Evolutionary conservation across 2,888 invertebrate species (phyloP), one percentile per base, ranked within the genome.

Genomic region (Eretmocerus hayati): DNA sequence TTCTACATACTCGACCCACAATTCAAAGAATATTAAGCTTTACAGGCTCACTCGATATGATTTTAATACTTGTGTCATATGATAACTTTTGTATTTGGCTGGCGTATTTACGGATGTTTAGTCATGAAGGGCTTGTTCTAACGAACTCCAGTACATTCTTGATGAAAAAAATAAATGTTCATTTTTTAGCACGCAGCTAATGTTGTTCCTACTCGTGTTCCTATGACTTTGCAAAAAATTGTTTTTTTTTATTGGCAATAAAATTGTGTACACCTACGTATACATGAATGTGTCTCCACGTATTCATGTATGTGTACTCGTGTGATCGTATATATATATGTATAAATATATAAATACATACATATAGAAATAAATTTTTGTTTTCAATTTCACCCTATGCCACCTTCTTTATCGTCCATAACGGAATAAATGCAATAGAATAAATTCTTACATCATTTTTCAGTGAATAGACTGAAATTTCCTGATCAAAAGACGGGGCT

Each of bases 131-230:
- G n/a, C n/a, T n/a, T 37, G 8, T 30, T 37, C 20, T 18, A 37
- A 37, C 20, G 13, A 37, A 20, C 37, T 8, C 20, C 20, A 19
- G 4, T 31, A 38, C 36, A 39, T 48, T 44, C 40, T 46, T 50
- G 9, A 31, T 36, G 33, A 44, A 31, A 49, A 52, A 48, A 47
- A 44, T 42, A 53, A 38, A 42, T 57, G 58, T 61, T 61, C 58
- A 60, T 59, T 62, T 61, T 59, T 57, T 58, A 64, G 59, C 62
- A 64, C 62, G 60, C 62, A 60, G 63, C 65, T 63, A 64, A 65
- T 63, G 65, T 65, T 66, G 65, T 66, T 66, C 66, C 67, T 66
- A 65, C 62, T 63, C 65, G 64, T 66, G 65, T 66, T 66, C 66
- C 67, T 66, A 65, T 62, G 65, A 63, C 59, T 65, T 62, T 60